Conservation (phyloP, 2,797 vertebrate species). For the Enteromius anoplus region DNA sequence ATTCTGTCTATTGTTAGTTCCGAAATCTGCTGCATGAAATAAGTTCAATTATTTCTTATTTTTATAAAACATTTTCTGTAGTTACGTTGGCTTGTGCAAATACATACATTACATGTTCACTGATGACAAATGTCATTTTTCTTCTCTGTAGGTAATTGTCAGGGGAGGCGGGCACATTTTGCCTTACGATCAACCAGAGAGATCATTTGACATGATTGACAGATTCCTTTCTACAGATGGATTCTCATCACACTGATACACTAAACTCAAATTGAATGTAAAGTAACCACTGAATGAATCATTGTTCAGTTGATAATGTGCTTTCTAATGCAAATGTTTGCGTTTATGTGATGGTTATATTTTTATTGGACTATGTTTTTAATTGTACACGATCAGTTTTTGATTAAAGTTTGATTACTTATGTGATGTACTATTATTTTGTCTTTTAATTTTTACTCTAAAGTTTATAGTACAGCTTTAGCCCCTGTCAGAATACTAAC, state of each 20-base stretch:
- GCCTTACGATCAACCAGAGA: constrained; percentile 83
- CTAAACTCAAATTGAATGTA: background rate
- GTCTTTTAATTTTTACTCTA: background rate
- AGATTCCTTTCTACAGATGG: constrained; percentile 81
- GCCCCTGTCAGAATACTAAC: too few relatives aligned
- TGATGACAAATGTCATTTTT: background rate
- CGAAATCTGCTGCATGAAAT: background rate
- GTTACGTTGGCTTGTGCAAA: background rate
- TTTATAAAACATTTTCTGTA: background rate
- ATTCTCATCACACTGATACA: constrained; percentile 56
- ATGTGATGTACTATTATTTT: background rate
- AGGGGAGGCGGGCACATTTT: constrained; percentile 86
- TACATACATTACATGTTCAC: background rate
- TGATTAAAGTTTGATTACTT: constrained; percentile 47
- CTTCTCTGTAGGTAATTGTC: constrained; percentile 78
- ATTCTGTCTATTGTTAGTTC: background rate
- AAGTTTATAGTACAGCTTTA: too few relatives aligned
- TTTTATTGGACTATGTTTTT: constrained; percentile 25
- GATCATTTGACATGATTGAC: constrained; percentile 86
- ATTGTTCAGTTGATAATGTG: constrained; percentile 3
- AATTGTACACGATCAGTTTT: constrained; percentile 26
- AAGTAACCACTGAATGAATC: constrained; percentile 17
- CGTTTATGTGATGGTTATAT: background rate
- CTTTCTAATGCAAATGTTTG: background rate
- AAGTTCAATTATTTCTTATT: too few relatives aligned